Evolutionary conservation across 30 jellyfish, hydroid and myxozoan species (phyloP).

Genomic region (Calvadosia cruxmelitensis): DNA sequence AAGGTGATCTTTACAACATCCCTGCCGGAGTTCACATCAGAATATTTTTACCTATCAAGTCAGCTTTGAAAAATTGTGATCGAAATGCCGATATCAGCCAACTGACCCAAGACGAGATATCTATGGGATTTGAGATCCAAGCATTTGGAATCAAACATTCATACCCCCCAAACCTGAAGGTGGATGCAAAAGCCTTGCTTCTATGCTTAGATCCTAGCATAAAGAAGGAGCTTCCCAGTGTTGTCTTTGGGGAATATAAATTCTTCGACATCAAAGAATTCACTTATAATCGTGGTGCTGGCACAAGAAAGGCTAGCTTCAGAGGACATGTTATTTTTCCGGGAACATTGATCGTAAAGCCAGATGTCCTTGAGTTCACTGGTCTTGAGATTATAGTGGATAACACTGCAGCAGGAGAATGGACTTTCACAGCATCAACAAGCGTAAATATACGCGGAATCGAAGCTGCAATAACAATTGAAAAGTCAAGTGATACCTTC

Average conservation of each 20-base stretch:
- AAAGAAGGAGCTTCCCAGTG: not conserved
- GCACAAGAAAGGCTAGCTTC: not conserved
- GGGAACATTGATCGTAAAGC: not conserved
- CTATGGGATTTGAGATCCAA: not conserved
- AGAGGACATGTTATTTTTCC: not conserved
- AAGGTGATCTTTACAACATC: not conserved
- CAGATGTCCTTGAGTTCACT: not conserved
- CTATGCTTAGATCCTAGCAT: not conserved
- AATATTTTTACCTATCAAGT: not conserved
- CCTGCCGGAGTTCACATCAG: not conserved
- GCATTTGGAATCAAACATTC: not conserved
- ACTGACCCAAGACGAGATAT: not conserved
- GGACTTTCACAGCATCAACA: not conserved
- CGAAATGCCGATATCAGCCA: not conserved
- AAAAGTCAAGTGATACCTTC: not conserved
- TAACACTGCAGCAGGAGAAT: not conserved
- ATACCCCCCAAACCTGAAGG: not conserved
- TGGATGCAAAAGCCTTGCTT: not conserved
- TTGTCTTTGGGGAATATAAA: not conserved
- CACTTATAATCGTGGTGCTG: not conserved
- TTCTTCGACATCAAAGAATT: not conserved
- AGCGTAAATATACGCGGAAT: not conserved
- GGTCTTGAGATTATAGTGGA: not conserved
- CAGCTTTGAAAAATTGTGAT: not conserved
- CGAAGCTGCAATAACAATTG: not conserved